Evolutionary conservation across 2,888 invertebrate species (phyloP).

Genomic region (Leptarthrus brevirostris): DNA sequence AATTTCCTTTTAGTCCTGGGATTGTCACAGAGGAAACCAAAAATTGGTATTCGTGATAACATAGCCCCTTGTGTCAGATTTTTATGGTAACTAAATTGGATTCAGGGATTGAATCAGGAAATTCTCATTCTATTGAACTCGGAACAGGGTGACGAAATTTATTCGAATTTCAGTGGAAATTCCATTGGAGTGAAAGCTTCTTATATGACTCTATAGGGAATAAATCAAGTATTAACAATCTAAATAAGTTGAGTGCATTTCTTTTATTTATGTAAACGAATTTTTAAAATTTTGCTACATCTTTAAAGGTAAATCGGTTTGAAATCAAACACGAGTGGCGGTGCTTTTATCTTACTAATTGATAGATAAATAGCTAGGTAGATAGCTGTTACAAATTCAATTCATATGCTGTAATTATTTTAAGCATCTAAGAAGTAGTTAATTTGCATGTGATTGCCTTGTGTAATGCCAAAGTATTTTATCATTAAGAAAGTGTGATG

Average conservation of each 20-base stretch:
- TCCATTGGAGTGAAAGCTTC: conserved; percentile 35
- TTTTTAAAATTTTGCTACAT: conserved; percentile 20
- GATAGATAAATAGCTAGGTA: too few relatives aligned
- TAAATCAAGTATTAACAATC: conserved; percentile 31
- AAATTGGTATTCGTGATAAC: conserved; percentile 30
- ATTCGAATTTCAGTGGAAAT: conserved; percentile 15
- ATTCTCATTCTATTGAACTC: background rate
- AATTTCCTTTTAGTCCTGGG: background rate
- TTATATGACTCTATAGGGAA: conserved; percentile 23
- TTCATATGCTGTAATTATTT: too few relatives aligned
- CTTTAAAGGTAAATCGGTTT: background rate
- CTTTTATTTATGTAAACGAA: conserved; percentile 16
- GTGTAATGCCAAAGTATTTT: too few relatives aligned
- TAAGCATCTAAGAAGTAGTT: too few relatives aligned
- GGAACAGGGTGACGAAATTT: conserved; percentile 27
- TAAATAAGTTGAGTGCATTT: background rate
- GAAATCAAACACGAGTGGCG: too few relatives aligned
- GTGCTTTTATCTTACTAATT: too few relatives aligned
- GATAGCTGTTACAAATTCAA: too few relatives aligned
- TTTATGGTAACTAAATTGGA: conserved; percentile 42
- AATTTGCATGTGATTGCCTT: too few relatives aligned
- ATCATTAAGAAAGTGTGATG: too few relatives aligned
- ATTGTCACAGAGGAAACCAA: conserved; percentile 3
- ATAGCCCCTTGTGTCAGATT: conserved; percentile 31
- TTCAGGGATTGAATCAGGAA: conserved; percentile 22